Conservation (phyloP, 1,140 invertebrate species). For the Matsumurasca onukii region DNA sequence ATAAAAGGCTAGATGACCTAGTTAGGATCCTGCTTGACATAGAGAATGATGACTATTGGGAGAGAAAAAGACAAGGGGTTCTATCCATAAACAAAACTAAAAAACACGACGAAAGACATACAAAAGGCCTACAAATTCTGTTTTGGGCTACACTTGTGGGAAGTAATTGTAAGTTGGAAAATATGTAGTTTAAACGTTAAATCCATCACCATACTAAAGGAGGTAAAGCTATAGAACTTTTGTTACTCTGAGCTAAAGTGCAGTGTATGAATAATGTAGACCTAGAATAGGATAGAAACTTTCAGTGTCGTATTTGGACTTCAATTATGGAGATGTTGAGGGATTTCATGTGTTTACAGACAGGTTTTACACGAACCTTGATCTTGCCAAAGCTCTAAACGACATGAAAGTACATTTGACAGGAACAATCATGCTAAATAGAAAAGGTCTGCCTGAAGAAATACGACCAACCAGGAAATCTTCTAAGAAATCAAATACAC, state of each 20-base stretch:
- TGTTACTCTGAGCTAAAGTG: no score
- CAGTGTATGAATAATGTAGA: no score
- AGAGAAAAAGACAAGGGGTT: not conserved
- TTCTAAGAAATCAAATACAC: not conserved
- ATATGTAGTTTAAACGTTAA: no score
- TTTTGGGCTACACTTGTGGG: no score
- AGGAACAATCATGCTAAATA: conserved; percentile 3
- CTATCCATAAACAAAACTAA: not conserved
- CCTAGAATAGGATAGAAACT: no score
- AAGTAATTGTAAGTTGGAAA: no score
- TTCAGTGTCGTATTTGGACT: no score
- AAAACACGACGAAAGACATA: not conserved
- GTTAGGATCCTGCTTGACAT: not conserved
- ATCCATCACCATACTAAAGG: no score
- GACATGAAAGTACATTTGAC: conserved; percentile 23
- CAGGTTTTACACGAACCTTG: conserved; percentile 19
- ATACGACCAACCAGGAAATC: not conserved
- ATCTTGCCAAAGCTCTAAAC: not conserved
- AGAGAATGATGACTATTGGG: not conserved
- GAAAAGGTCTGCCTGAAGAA: conserved; percentile 12
- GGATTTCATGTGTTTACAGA: conserved; percentile 22
- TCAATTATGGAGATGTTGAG: not conserved
- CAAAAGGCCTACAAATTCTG: not conserved
- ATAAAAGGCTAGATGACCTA: not conserved
- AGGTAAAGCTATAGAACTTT: no score